A percentile compares a stretch with the other conserved stretches of the same genome.
These are phyloP conservation scores for Orussus abietinus DNA, from an alignment of 1,140 invertebrate species.

Conservation along the genomic window DNA sequence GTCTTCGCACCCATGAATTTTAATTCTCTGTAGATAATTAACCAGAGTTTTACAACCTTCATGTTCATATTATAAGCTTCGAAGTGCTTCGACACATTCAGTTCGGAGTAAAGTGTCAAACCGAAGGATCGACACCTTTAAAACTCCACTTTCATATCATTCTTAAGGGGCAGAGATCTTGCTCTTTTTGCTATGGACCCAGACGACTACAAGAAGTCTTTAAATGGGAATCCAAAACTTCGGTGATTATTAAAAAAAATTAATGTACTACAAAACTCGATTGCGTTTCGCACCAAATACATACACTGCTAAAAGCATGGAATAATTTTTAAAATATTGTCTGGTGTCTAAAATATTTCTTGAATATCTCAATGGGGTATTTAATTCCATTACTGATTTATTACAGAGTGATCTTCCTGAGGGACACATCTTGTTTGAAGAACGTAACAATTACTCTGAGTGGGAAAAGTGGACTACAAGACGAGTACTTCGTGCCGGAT, in stretches of 20 bases:
- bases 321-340: background rate
- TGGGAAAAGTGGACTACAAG: constrained; percentile 8
- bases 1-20: no score
- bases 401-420: constrained; percentile 15
- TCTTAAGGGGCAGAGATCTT: constrained; percentile 13
- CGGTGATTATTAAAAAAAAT: constrained; percentile 9
- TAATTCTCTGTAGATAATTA: no score
- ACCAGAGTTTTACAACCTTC: no score
- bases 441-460: constrained; percentile 12
- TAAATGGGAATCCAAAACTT: constrained; percentile 18
- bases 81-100: no score
- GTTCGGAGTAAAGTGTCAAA: no score
- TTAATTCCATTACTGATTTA: no score
- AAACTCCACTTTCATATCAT: no score
- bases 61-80: no score
- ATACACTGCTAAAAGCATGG: background rate
- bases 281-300: no score
- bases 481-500: constrained; percentile 15
- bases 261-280: no score
- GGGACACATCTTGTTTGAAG: constrained; percentile 5
- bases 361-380: no score
- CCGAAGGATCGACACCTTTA: no score
- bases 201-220: constrained; percentile 14
- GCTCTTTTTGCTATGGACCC: constrained; percentile 10
- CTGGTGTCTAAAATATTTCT: background rate